A percentile compares a stretch with the other conserved stretches of the same genome.
These are phyloP conservation scores for Drosophila borborema DNA, from an alignment of 2,888 invertebrate genomes.

Conservation along the genomic window DNA sequence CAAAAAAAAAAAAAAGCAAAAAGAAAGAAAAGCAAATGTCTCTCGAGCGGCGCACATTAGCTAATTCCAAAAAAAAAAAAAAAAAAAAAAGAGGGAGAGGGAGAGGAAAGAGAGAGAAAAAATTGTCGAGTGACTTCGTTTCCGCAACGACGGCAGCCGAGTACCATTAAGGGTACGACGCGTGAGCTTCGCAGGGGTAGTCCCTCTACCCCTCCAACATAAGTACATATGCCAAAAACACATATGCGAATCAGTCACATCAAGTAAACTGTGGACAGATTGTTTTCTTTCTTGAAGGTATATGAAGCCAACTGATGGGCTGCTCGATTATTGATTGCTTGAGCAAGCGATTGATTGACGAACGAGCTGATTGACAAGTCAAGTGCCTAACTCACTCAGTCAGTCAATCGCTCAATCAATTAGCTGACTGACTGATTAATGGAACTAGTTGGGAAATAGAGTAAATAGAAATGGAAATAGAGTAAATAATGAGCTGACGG, in stretches of 20 bases:
- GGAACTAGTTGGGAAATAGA: too few relatives aligned
- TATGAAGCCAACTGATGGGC: not conserved
- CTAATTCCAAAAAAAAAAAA: constrained; percentile 56
- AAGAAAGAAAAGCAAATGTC: constrained; percentile 24
- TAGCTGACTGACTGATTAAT: not conserved
- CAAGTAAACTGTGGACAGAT: not conserved
- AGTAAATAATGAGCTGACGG: not conserved
- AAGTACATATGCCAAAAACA: not conserved
- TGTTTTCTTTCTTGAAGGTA: not conserved
- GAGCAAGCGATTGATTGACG: not conserved
- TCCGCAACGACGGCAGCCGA: constrained; percentile 58
- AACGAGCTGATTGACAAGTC: not conserved
- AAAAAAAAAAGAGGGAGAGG: not conserved
- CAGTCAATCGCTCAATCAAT: not conserved
- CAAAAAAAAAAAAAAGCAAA: constrained; percentile 7
- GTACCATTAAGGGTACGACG: constrained; percentile 18
- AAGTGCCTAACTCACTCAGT: not conserved
- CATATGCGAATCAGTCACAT: constrained; percentile 43
- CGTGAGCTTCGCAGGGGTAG: not conserved
- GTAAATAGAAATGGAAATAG: too few relatives aligned
- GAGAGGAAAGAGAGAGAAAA: not conserved
- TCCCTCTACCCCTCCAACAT: not conserved
- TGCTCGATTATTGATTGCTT: not conserved
- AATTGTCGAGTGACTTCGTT: constrained; percentile 76
- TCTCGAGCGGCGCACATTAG: constrained; percentile 63